Evolutionary conservation across 1,140 invertebrate species (phyloP).

Genomic region (Diachasmimorpha longicaudata): DNA sequence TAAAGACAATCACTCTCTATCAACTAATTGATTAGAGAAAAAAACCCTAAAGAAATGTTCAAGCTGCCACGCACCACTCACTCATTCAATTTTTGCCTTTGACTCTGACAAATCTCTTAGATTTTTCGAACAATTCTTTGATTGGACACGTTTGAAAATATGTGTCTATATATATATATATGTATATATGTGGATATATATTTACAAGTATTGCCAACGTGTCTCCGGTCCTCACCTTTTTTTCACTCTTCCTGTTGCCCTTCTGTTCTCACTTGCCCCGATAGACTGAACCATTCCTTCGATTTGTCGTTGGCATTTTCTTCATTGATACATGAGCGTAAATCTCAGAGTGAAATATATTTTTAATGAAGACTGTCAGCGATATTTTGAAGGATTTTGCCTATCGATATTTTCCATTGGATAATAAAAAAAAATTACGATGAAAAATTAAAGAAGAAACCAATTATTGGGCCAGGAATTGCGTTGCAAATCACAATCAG

Average conservation of each 20-base stretch:
- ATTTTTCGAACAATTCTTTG: conserved; percentile 1
- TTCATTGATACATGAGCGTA: too few relatives aligned
- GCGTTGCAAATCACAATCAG: conserved; percentile 65
- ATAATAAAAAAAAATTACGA: conserved; percentile 25
- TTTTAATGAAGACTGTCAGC: too few relatives aligned
- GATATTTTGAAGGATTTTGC: background rate
- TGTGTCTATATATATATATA: background rate
- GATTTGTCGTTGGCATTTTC: background rate
- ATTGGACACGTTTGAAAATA: background rate
- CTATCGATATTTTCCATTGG: conserved; percentile 33
- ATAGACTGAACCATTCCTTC: background rate
- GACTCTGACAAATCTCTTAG: background rate
- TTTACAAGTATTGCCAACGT: background rate
- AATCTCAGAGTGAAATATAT: too few relatives aligned
- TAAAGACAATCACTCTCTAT: conserved; percentile 61
- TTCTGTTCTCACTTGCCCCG: conserved; percentile 17
- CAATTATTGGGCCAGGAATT: conserved; percentile 62
- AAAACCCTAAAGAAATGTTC: conserved; percentile 42
- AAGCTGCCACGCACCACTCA: conserved; percentile 43
- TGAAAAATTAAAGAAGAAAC: conserved; percentile 36
- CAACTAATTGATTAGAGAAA: conserved; percentile 44
- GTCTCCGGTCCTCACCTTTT: background rate
- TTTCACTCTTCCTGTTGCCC: conserved; percentile 21
- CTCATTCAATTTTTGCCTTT: conserved; percentile 11
- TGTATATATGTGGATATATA: background rate